Percentiles rank a stretch among this genome's conserved stretches.
Evolutionary conservation across 2,888 invertebrate species (phyloP).

Genomic region (Pheosia tremula): DNA sequence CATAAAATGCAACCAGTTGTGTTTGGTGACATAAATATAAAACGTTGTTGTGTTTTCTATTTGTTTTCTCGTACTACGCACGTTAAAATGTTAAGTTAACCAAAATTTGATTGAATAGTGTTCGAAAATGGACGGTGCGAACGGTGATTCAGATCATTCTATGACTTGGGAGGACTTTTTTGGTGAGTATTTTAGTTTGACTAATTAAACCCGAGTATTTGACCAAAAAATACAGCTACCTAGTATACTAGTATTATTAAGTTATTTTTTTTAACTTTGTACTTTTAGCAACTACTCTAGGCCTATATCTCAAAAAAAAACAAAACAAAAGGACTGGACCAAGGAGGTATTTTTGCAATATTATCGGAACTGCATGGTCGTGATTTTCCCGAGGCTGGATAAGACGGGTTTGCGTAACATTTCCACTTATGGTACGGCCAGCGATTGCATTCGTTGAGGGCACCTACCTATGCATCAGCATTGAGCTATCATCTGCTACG

Average conservation of each 20-base stretch:
- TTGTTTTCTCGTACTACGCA: slow-evolving; percentile 29
- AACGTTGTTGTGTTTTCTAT: slow-evolving; percentile 41
- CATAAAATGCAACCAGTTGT: slow-evolving; percentile 43
- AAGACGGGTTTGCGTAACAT: slow-evolving; percentile 67
- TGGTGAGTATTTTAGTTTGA: slow-evolving; percentile 75
- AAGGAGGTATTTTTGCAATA: not conserved
- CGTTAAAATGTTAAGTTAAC: slow-evolving; percentile 54
- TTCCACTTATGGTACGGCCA: slow-evolving; percentile 60
- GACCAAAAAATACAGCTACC: too few species aligned
- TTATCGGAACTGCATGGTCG: slow-evolving; percentile 22
- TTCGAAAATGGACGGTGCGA: slow-evolving; percentile 80
- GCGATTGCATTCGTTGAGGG: slow-evolving; percentile 45
- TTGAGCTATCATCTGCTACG: slow-evolving; percentile 45
- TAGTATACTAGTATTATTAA: too few species aligned
- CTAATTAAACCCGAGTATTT: not conserved
- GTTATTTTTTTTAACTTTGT: too few species aligned
- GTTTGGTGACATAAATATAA: slow-evolving; percentile 54
- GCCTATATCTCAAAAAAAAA: not conserved
- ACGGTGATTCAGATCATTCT: slow-evolving; percentile 87
- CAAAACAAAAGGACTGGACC: slow-evolving; percentile 18
- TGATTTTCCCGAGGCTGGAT: slow-evolving; percentile 58
- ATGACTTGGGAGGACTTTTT: slow-evolving; percentile 90
- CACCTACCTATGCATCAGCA: slow-evolving; percentile 33
- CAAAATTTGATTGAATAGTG: slow-evolving; percentile 46
- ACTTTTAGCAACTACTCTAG: not conserved